These are phyloP conservation scores for Atrina japonica DNA, from an alignment of 2,888 invertebrate species.

Conservation along the genomic window DNA sequence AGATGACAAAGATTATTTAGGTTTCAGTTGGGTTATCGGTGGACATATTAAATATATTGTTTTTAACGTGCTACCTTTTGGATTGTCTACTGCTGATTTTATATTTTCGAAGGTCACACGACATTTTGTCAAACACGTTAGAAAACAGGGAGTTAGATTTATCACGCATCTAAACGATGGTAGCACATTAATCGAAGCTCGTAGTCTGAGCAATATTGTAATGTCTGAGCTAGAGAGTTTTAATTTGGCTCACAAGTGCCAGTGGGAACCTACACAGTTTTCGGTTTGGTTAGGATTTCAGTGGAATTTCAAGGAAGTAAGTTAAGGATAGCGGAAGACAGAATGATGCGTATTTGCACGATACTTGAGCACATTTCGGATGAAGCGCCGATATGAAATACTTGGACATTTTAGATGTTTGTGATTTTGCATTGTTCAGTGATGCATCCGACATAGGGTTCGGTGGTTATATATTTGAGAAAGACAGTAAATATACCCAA, in stretches of 20 bases:
- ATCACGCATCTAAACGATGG: conserved; percentile 39
- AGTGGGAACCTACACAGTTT: conserved; percentile 30
- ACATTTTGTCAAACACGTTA: conserved; percentile 10
- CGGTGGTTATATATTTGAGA: conserved; percentile 30
- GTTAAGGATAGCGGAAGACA: conserved; percentile 17
- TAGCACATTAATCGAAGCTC: background rate
- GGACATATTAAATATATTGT: conserved; percentile 23
- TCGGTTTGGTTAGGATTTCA: conserved; percentile 30
- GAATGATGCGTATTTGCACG: conserved; percentile 1
- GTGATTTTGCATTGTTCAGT: conserved; percentile 13
- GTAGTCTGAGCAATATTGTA: background rate
- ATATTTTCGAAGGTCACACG: conserved; percentile 25
- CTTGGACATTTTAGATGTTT: background rate
- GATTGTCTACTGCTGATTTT: conserved; percentile 32
- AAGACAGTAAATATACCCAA: background rate
- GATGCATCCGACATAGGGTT: conserved; percentile 35
- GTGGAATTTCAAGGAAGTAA: conserved; percentile 31
- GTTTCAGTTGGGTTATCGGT: conserved; percentile 24
- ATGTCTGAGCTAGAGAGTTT: conserved; percentile 1
- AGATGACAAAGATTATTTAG: conserved; percentile 29
- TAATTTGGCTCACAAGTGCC: conserved; percentile 7
- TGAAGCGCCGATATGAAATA: conserved; percentile 3
- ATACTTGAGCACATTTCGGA: background rate
- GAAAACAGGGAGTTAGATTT: conserved; percentile 14
- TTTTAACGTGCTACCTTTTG: conserved; percentile 32